phyloP scores from a whole-genome alignment of 2,797 vertebrate species.

The Borostomias antarcticus region DNA sequence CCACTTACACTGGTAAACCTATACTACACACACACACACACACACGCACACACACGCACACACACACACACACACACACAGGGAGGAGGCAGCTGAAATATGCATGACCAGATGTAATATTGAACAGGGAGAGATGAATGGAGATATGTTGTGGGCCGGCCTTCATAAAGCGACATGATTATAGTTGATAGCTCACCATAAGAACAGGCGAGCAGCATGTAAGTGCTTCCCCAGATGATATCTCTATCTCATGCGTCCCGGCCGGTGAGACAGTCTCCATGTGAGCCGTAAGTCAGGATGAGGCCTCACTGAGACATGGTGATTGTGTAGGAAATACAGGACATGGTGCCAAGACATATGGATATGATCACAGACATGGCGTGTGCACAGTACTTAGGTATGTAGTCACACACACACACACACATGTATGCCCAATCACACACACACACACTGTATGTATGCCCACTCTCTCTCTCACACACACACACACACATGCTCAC shows the following conservation, averaged over 20 bases:
- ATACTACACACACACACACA: neutral
- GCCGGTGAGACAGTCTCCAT: conserved; percentile 28
- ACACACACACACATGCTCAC: neutral
- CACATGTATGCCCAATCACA: too few relatives aligned
- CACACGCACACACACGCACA: neutral
- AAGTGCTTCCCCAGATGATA: conserved; percentile 33
- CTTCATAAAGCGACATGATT: conserved; percentile 27
- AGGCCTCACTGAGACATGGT: conserved; percentile 38
- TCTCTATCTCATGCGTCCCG: conserved; percentile 29
- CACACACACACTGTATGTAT: too few relatives aligned
- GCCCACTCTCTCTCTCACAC: too few relatives aligned
- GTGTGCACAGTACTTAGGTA: too few relatives aligned
- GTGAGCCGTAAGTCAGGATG: conserved; percentile 40
- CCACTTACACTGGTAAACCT: neutral
- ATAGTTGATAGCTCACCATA: conserved; percentile 25
- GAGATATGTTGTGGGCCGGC: neutral
- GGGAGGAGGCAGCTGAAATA: conserved; percentile 6
- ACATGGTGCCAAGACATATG: conserved; percentile 33
- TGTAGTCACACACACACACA: conserved; percentile 5
- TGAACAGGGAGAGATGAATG: neutral
- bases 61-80: neutral
- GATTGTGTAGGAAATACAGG: conserved; percentile 8
- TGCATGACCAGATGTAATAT: conserved; percentile 20
- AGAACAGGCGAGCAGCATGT: neutral
- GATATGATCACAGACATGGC: too few relatives aligned